These are phyloP conservation scores for Enteromius afrohamiltoni DNA, from an alignment of 2,797 vertebrate genomes.

Conservation along the genomic window DNA sequence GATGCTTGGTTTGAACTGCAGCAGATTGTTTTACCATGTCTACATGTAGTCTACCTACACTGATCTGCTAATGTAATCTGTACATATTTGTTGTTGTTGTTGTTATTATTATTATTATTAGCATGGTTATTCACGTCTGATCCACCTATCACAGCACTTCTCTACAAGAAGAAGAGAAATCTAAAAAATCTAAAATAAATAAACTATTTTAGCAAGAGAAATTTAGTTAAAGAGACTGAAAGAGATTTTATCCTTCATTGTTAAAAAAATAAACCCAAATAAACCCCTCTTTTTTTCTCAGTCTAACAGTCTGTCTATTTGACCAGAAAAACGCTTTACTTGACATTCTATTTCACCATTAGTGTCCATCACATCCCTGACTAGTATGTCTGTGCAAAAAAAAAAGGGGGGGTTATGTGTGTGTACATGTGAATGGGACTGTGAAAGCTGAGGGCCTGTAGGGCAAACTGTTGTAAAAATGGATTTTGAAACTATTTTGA, in stretches of 20 bases:
- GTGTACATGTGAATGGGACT: constrained; percentile 31
- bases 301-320: constrained; percentile 46
- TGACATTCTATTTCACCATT: constrained; percentile 51
- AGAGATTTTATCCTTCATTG: neutral
- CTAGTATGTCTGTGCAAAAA: constrained; percentile 25
- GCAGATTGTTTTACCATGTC: neutral
- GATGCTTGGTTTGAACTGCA: neutral
- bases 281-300: too few relatives aligned
- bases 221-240: neutral
- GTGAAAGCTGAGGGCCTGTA: constrained; percentile 15
- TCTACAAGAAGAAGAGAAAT: neutral
- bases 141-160: too few relatives aligned
- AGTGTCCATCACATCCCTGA: constrained; percentile 52
- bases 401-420: neutral
- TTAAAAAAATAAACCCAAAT: constrained; percentile 24
- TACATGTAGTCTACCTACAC: neutral
- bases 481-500: too few relatives aligned
- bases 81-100: too few relatives aligned
- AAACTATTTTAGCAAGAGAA: neutral
- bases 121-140: too few relatives aligned
- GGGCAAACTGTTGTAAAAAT: constrained; percentile 39
- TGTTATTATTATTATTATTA: too few relatives aligned
- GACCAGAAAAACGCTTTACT: constrained; percentile 36
- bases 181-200: too few relatives aligned
- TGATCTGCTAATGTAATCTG: too few relatives aligned